Evolutionary conservation across 2,113 vertebrate species (phyloP), one percentile per base, ranked within the genome.

Genomic region (Calidris pygmaea): DNA sequence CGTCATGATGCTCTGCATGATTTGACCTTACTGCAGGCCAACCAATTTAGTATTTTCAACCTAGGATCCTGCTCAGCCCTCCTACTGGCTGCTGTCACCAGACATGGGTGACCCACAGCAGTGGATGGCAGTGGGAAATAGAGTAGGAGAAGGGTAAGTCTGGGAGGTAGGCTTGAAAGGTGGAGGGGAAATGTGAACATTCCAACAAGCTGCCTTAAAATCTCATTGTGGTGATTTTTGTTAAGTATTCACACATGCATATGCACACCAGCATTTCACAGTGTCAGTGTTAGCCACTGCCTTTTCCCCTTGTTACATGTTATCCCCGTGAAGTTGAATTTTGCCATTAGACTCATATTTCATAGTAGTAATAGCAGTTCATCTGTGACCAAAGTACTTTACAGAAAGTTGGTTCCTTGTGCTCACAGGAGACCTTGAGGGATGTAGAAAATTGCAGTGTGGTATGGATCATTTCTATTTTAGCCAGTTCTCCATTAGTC

Each of bases 251-350:
- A 81, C 76, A 86, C 94, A 91, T 66, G 63, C 41, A 32, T 81
- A 85, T 91, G 88, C 95, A 93, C 65, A 65, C 48, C 77, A 90
- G 80, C n/a, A 85, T 76, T 86, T 96, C 93, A 90, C 94, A 94
- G 94, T 89, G 96, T 83, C 85, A 89, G 1, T 10, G 55, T 66
- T 13, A 87, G 70, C 70, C 68, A 91, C 62, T 45, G 85, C 82
- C 74, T 79, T 60, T 77, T 24, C 53, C 83, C 76, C 80, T 30
- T 11, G 52, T 39, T 72, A 60, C 50, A 23, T 2, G 17, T 53
- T 80, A 47, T 76, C 74, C 48, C 41, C 3, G 3, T 26, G 65
- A 77, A 53, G 14, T 1, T 10, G 73, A 23, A 19, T 83, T 73
- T 65, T 73, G 70, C 70, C 67, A 39, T 34, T 1, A 30, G 70